Conservation (phyloP, 2,113 vertebrate genomes). For the Ancistrus triradiatus region DNA sequence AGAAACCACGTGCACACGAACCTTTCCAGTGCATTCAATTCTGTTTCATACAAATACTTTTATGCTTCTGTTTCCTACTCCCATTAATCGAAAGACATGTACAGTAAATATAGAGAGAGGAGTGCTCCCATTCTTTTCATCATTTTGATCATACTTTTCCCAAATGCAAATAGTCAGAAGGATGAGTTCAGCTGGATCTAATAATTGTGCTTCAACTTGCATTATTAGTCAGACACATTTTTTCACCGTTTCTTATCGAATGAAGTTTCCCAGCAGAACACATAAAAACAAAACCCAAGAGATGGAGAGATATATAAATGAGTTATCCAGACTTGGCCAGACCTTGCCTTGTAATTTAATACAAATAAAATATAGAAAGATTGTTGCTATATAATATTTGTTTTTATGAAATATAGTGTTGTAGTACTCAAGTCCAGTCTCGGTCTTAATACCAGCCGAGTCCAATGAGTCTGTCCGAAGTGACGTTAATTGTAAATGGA, state of each 20-base stretch:
- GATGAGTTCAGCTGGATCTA: conserved; percentile 30
- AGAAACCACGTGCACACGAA: background rate
- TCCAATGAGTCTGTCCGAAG: too few species aligned
- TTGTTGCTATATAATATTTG: background rate
- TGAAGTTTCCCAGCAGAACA: conserved; percentile 22
- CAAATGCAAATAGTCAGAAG: conserved; percentile 27
- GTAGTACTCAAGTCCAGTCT: too few species aligned
- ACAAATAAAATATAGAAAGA: background rate
- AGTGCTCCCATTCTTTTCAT: conserved; percentile 30
- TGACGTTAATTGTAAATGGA: too few species aligned
- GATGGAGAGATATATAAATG: conserved; percentile 32
- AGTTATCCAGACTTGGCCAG: conserved; percentile 49
- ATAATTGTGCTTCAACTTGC: conserved; percentile 29
- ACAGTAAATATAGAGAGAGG: conserved; percentile 19
- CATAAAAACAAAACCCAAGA: conserved; percentile 3
- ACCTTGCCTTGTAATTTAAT: background rate
- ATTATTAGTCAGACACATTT: conserved; percentile 42
- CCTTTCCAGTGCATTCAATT: conserved; percentile 20
- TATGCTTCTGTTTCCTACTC: background rate
- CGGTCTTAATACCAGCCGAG: too few species aligned
- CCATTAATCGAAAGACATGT: conserved; percentile 2
- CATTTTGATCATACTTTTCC: conserved; percentile 32
- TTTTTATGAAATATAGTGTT: background rate
- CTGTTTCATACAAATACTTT: conserved; percentile 10
- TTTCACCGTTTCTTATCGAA: background rate